A percentile compares a stretch with the other conserved stretches of the same genome.
Evolutionary conservation across 2,797 vertebrate genomes (phyloP).

Genomic region (Tadarida brasiliensis): DNA sequence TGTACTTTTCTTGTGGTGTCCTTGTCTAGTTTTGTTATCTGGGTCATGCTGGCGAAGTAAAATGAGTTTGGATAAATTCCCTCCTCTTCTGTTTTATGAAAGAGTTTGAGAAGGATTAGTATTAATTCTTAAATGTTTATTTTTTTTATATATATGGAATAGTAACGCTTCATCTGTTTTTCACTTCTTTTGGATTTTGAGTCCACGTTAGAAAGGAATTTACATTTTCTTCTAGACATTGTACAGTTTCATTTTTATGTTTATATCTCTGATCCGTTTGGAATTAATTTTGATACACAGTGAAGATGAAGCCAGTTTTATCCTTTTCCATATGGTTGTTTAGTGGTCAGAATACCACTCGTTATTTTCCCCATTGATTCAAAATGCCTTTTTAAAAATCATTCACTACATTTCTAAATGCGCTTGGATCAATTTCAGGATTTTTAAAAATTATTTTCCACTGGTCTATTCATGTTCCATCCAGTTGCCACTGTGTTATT

Average conservation of each 20-base stretch:
- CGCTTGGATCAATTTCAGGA: not conserved
- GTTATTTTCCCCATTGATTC: not conserved
- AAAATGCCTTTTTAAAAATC: not conserved
- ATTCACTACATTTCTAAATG: constrained; percentile 7
- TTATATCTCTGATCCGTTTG: not conserved
- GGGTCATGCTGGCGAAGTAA: not conserved
- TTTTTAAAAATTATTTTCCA: constrained; percentile 13
- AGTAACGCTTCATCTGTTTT: not conserved
- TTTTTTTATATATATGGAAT: not conserved
- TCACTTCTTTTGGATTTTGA: constrained; percentile 2
- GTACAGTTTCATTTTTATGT: not conserved
- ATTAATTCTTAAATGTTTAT: not conserved
- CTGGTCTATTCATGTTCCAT: not conserved
- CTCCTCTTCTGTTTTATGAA: not conserved
- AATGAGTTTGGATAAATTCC: not conserved
- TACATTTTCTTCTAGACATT: not conserved
- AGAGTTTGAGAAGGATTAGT: not conserved
- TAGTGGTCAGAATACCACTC: constrained; percentile 17
- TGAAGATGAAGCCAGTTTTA: not conserved
- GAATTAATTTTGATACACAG: not conserved
- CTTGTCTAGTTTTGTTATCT: not conserved
- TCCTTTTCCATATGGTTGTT: not conserved
- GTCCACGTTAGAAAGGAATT: constrained; percentile 19
- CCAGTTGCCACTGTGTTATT: not conserved
- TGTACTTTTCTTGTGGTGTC: not conserved